A percentile compares a stretch with the other conserved stretches of the same genome.
phyloP scores from a whole-genome alignment of 2,888 invertebrate species.

The Cheilosia pagana region DNA sequence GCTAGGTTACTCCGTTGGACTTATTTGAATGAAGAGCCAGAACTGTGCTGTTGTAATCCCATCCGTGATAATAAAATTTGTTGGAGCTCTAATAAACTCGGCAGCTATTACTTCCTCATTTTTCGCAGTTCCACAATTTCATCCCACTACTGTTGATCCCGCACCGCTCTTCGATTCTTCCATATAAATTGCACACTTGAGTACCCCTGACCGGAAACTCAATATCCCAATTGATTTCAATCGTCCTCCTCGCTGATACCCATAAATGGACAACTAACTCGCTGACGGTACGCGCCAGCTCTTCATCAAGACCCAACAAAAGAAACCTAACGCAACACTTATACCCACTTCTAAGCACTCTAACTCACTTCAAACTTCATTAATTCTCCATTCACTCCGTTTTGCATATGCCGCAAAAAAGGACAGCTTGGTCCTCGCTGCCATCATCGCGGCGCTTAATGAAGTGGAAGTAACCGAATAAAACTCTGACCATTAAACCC shows the following conservation, averaged over 20 bases:
- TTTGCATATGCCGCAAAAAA: slow-evolving; percentile 41
- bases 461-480: slow-evolving; percentile 65
- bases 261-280: slow-evolving; percentile 53
- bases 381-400: slow-evolving; percentile 35
- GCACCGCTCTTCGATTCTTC: slow-evolving; percentile 1
- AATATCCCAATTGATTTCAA: slow-evolving; percentile 22
- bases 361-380: slow-evolving; percentile 55
- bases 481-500: slow-evolving; percentile 66
- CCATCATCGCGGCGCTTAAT: slow-evolving; percentile 39
- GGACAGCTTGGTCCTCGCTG: slow-evolving; percentile 8
- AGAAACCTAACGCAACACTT: slow-evolving; percentile 53
- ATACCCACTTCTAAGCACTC: slow-evolving; percentile 62
- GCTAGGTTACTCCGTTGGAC: too few relatives aligned
- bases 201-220: slow-evolving; percentile 45
- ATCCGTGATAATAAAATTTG: too few relatives aligned
- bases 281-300: slow-evolving; percentile 49
- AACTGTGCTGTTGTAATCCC: too few relatives aligned
- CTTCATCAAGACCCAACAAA: slow-evolving; percentile 36
- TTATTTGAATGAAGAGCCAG: too few relatives aligned
- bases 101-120: too few relatives aligned
- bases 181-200: slow-evolving; percentile 28
- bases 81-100: too few relatives aligned
- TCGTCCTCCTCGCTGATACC: neutral
- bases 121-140: too few relatives aligned
- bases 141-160: neutral